These are phyloP conservation scores for Bembecia ichneumoniformis DNA, from an alignment of 2,888 invertebrate species.

Conservation along the genomic window DNA sequence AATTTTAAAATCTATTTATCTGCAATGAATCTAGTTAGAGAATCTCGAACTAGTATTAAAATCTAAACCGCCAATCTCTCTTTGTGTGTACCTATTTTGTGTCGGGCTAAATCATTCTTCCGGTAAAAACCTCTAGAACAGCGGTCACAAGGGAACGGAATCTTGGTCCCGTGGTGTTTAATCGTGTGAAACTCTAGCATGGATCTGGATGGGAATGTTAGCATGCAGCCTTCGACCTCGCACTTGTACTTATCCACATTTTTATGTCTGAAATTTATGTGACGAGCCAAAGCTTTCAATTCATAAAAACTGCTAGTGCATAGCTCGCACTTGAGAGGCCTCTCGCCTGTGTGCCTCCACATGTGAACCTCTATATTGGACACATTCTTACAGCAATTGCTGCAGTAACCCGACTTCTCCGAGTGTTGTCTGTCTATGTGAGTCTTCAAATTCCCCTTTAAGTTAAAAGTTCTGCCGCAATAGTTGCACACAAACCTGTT, in stretches of 20 bases:
- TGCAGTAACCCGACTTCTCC: constrained; percentile 66
- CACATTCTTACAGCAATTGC: constrained; percentile 60
- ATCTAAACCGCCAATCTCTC: constrained; percentile 26
- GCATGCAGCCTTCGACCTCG: constrained; percentile 32
- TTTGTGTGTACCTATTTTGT: constrained; percentile 51
- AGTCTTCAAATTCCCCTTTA: constrained; percentile 62
- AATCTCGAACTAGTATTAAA: neutral
- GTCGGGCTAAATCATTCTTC: constrained; percentile 52
- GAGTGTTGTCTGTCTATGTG: constrained; percentile 69
- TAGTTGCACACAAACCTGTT: constrained; percentile 46
- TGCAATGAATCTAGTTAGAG: too few species aligned
- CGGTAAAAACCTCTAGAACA: constrained; percentile 57
- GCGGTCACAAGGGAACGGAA: constrained; percentile 45
- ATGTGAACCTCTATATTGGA: constrained; percentile 69
- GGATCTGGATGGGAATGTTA: constrained; percentile 42
- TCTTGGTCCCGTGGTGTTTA: constrained; percentile 42
- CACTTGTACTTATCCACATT: constrained; percentile 46
- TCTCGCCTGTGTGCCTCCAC: constrained; percentile 68
- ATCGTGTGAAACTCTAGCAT: constrained; percentile 51
- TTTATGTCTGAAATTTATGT: constrained; percentile 49
- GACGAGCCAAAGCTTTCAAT: constrained; percentile 42
- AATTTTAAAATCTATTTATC: too few species aligned
- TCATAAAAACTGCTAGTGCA: constrained; percentile 47
- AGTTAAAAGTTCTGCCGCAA: constrained; percentile 51
- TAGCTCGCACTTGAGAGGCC: constrained; percentile 48